These are phyloP conservation scores for Bubo bubo DNA, from an alignment of 2,113 vertebrate genomes.

Conservation along the genomic window DNA sequence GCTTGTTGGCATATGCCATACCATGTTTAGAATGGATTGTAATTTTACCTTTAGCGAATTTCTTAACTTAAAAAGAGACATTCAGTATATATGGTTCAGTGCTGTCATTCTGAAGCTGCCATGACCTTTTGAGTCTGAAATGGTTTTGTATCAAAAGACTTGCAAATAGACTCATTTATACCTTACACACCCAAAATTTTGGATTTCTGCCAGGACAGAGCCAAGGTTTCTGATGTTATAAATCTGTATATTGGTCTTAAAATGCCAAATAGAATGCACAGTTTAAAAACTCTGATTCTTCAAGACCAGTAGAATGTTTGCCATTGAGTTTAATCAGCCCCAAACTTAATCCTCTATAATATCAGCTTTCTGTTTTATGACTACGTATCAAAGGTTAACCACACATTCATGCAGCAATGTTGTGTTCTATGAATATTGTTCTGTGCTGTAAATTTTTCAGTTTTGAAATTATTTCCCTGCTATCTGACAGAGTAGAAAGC, in stretches of 20 bases:
- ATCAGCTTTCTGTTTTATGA: background rate
- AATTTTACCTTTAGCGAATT: background rate
- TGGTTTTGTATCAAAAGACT: background rate
- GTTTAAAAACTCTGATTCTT: background rate
- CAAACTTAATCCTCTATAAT: background rate
- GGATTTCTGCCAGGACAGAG: background rate
- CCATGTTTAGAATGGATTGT: background rate
- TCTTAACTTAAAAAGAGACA: background rate
- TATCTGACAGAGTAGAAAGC: background rate
- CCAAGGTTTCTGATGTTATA: slow-evolving; percentile 8
- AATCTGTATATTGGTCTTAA: slow-evolving; percentile 13
- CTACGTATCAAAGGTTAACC: background rate
- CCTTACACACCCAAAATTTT: background rate
- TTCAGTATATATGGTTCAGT: background rate
- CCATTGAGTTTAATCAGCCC: background rate
- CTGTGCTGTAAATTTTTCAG: background rate
- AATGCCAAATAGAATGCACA: background rate
- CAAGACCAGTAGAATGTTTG: background rate
- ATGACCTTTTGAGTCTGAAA: slow-evolving; percentile 2
- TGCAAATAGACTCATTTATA: background rate
- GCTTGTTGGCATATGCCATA: background rate
- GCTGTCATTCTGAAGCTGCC: background rate
- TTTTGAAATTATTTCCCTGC: slow-evolving; percentile 8
- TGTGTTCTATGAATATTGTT: background rate
- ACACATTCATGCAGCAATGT: background rate